Percentiles rank a stretch among this genome's conserved stretches.
Conservation (phyloP, 1,140 invertebrate species). For the Drosophila pseudoananassae region DNA sequence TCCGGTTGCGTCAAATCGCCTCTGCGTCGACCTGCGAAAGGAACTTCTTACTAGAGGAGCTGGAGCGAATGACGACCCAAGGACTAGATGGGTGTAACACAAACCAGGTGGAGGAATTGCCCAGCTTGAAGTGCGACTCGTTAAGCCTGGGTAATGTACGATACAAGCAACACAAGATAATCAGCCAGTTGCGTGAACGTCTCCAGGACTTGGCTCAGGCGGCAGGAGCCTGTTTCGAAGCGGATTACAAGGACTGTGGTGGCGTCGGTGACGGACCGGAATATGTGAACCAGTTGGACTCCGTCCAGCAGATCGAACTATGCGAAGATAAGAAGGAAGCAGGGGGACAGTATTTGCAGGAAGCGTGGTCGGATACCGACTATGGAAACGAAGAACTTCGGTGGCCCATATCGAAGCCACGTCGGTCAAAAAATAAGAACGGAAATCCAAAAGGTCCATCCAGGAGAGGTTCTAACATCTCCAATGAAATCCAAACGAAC, state of each 20-base stretch:
- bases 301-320: not conserved
- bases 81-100: conserved; percentile 24
- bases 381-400: not conserved
- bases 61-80: conserved; percentile 38
- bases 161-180: conserved; percentile 43
- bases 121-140: conserved; percentile 35
- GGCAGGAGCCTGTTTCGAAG: conserved; percentile 6
- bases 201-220: conserved; percentile 17
- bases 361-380: not conserved
- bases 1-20: conserved; percentile 63
- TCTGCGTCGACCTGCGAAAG: conserved; percentile 34
- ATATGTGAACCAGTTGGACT: not conserved
- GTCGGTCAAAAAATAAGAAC: not conserved
- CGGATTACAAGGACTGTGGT: conserved; percentile 1
- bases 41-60: conserved; percentile 40
- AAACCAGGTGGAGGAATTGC: conserved; percentile 10
- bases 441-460: not conserved
- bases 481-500: not conserved
- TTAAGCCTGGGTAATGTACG: conserved; percentile 38
- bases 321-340: not conserved
- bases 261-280: not conserved
- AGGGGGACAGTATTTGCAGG: not conserved
- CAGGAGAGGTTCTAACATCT: not conserved
- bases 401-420: not conserved
- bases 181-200: conserved; percentile 30